Evolutionary conservation across 2,888 invertebrate species (phyloP).

Genomic region (Drosophila hamatofila): DNA sequence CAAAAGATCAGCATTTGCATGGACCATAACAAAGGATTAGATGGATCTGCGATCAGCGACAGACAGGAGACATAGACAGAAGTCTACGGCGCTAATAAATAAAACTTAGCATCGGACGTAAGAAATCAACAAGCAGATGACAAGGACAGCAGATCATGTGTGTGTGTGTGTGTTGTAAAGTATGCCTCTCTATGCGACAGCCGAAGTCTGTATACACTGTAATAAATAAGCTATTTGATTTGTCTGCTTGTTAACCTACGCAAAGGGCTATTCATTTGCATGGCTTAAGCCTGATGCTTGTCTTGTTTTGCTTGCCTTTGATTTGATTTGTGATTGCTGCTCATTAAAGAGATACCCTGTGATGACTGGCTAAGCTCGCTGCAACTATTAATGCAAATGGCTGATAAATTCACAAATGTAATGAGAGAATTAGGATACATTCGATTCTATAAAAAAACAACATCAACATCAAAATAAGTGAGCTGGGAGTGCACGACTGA

Average conservation of each 20-base stretch:
- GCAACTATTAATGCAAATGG: constrained; percentile 38
- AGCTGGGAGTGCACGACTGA: neutral
- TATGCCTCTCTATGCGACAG: neutral
- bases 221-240: constrained; percentile 18
- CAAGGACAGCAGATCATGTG: constrained; percentile 26
- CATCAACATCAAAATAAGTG: constrained; percentile 19
- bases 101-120: constrained; percentile 74
- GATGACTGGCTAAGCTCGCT: constrained; percentile 12
- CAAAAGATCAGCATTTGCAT: constrained; percentile 56
- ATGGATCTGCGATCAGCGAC: constrained; percentile 14
- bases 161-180: constrained; percentile 26
- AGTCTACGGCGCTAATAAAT: constrained; percentile 55
- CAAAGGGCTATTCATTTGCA: constrained; percentile 11
- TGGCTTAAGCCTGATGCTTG: neutral
- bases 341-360: constrained; percentile 34
- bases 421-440: constrained; percentile 46
- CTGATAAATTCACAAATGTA: constrained; percentile 42
- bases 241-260: constrained; percentile 1
- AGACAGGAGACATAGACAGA: neutral
- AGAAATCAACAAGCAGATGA: constrained; percentile 64
- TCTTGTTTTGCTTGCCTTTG: neutral
- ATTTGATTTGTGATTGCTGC: constrained; percentile 17
- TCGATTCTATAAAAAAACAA: constrained; percentile 37
- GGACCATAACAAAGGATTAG: constrained; percentile 62
- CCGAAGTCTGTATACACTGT: constrained; percentile 28